Percentiles rank a stretch among this genome's conserved stretches.
phyloP scores from a whole-genome alignment of 2,888 invertebrate species.

The Anorthoa munda region DNA sequence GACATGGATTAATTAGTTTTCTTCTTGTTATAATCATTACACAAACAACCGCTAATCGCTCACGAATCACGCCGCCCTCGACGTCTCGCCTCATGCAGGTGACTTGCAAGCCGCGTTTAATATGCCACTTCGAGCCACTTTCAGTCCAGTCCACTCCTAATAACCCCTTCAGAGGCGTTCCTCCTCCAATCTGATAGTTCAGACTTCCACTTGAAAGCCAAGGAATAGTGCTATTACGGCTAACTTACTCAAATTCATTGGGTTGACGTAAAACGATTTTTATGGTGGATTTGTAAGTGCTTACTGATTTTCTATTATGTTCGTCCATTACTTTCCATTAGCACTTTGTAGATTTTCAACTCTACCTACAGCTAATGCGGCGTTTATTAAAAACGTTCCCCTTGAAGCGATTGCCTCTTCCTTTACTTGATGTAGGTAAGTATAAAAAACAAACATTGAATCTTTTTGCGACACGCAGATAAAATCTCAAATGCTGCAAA shows the following conservation, averaged over 20 bases:
- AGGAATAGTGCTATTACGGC: conserved; percentile 56
- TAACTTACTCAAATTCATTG: conserved; percentile 61
- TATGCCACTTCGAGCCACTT: conserved; percentile 72
- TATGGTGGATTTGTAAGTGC: conserved; percentile 37
- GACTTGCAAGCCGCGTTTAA: conserved; percentile 83
- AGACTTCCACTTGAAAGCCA: conserved; percentile 54
- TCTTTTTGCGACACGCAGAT: conserved; percentile 49
- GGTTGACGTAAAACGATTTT: conserved; percentile 53
- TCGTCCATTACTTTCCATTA: conserved; percentile 19
- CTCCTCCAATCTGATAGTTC: conserved; percentile 66
- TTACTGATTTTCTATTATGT: conserved; percentile 27
- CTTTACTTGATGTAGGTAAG: not conserved
- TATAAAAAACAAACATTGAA: conserved; percentile 21
- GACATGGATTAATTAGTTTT: too few relatives aligned
- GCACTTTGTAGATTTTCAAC: not conserved
- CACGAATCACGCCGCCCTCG: conserved; percentile 67
- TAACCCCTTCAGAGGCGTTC: conserved; percentile 74
- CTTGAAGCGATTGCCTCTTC: not conserved
- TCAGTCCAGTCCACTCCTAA: conserved; percentile 69
- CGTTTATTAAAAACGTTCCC: not conserved
- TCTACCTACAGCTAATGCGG: not conserved
- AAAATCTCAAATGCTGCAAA: conserved; percentile 35
- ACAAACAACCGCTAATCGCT: conserved; percentile 27
- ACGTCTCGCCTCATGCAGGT: conserved; percentile 81
- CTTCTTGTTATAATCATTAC: not conserved